Conservation (phyloP, 2,888 invertebrate species). For the Drosophila histrio region DNA sequence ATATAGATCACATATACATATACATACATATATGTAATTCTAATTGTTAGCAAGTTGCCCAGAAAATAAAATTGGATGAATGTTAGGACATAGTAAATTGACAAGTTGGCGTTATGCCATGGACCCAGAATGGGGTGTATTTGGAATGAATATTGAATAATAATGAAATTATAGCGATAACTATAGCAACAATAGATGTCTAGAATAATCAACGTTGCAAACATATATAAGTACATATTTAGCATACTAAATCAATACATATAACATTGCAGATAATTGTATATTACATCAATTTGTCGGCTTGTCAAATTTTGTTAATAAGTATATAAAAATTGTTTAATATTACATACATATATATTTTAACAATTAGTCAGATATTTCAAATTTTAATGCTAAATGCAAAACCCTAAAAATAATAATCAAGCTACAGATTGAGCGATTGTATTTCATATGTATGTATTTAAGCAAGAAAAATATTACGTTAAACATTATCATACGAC, state of each 20-base stretch:
- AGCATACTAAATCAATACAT: constrained; percentile 41
- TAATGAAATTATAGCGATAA: constrained; percentile 54
- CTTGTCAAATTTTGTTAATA: constrained; percentile 74
- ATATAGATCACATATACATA: constrained; percentile 22
- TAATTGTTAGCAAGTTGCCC: constrained; percentile 63
- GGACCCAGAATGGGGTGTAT: constrained; percentile 34
- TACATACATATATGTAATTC: constrained; percentile 35
- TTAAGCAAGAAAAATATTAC: constrained; percentile 56
- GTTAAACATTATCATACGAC: constrained; percentile 56
- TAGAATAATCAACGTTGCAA: constrained; percentile 67
- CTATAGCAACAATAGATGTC: constrained; percentile 68
- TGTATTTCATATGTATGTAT: constrained; percentile 62
- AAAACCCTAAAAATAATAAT: constrained; percentile 41
- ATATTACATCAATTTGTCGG: constrained; percentile 70
- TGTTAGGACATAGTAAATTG: constrained; percentile 58
- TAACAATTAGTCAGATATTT: constrained; percentile 64
- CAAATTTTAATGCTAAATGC: constrained; percentile 55
- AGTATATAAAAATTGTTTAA: constrained; percentile 68
- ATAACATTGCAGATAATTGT: constrained; percentile 53
- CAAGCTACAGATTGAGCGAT: constrained; percentile 44
- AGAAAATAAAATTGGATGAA: constrained; percentile 33
- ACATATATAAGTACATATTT: constrained; percentile 44
- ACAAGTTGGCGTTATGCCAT: constrained; percentile 39
- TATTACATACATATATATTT: constrained; percentile 58
- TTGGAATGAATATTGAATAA: constrained; percentile 31